Conservation (phyloP, 92 coral and sea anemone species). For the Epizoanthus stellaris region DNA sequence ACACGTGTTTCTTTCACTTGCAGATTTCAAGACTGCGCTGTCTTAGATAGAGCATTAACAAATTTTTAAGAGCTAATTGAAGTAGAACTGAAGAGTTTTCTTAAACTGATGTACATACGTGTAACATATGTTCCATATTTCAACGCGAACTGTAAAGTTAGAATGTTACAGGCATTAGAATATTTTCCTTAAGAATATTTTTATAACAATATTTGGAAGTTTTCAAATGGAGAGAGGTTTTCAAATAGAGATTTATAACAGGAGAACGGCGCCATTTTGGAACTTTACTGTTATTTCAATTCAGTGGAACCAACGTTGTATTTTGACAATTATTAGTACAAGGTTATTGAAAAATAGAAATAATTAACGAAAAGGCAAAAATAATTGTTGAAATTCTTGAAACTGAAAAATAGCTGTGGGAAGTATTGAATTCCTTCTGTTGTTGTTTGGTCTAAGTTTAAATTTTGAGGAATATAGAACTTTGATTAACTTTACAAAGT, state of each 20-base stretch:
- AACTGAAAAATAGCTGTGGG: background rate
- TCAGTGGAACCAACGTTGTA: background rate
- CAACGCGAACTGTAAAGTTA: slow-evolving; percentile 27
- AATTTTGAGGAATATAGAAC: background rate
- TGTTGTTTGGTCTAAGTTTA: background rate
- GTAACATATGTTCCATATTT: slow-evolving; percentile 25
- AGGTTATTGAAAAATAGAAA: background rate
- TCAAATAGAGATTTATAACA: slow-evolving; percentile 13
- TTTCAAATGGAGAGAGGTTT: background rate
- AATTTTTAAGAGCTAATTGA: slow-evolving; percentile 5
- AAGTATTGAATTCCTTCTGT: no score
- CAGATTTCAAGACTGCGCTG: slow-evolving; percentile 27
- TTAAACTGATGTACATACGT: slow-evolving; percentile 36
- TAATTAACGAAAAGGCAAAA: background rate
- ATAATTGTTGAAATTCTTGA: background rate
- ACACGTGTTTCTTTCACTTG: background rate
- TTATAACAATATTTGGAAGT: background rate
- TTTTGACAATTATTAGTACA: background rate
- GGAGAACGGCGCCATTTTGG: slow-evolving; percentile 12
- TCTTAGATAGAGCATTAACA: slow-evolving; percentile 14
- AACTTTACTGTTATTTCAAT: background rate
- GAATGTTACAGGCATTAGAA: slow-evolving; percentile 2
- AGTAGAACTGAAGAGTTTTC: background rate
- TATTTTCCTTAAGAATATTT: slow-evolving; percentile 2
- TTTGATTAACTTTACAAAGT: background rate